A percentile compares a stretch with the other conserved stretches of the same genome.
phyloP scores from a whole-genome alignment of 2,888 invertebrate genomes.

The Hyppa rectilinea region DNA sequence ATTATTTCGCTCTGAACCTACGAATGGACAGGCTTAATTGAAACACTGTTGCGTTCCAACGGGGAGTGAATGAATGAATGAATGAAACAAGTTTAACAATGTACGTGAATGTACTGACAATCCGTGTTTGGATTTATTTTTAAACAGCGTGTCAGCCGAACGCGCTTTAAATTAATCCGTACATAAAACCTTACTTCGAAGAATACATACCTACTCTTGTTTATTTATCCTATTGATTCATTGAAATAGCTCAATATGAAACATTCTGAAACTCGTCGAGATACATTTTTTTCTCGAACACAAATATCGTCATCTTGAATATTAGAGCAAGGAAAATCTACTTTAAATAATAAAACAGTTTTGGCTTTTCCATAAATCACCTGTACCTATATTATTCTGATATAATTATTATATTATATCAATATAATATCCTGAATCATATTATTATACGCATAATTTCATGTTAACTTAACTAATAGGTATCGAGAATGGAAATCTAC shows the following conservation, averaged over 20 bases:
- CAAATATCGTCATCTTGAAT: background rate
- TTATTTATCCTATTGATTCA: background rate
- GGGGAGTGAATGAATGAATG: slow-evolving; percentile 47
- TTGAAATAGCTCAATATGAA: background rate
- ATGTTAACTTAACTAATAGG: background rate
- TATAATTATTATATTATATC: background rate
- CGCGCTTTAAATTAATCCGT: slow-evolving; percentile 16
- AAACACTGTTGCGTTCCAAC: slow-evolving; percentile 58
- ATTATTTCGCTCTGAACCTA: slow-evolving; percentile 52
- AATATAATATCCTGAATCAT: background rate
- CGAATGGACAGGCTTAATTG: slow-evolving; percentile 60
- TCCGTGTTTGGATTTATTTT: slow-evolving; percentile 45
- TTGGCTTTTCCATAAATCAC: background rate
- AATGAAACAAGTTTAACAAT: slow-evolving; percentile 50
- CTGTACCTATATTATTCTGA: background rate
- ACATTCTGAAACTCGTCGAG: background rate
- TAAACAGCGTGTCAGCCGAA: slow-evolving; percentile 14
- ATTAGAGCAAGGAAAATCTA: background rate
- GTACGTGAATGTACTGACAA: slow-evolving; percentile 49
- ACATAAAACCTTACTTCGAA: background rate
- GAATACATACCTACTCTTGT: background rate
- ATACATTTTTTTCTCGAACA: background rate
- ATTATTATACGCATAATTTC: background rate
- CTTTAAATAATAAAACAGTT: background rate
- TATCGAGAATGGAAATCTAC: background rate